These are phyloP conservation scores for Nannoperca australis DNA, from an alignment of 2,797 vertebrate species.

Conservation along the genomic window DNA sequence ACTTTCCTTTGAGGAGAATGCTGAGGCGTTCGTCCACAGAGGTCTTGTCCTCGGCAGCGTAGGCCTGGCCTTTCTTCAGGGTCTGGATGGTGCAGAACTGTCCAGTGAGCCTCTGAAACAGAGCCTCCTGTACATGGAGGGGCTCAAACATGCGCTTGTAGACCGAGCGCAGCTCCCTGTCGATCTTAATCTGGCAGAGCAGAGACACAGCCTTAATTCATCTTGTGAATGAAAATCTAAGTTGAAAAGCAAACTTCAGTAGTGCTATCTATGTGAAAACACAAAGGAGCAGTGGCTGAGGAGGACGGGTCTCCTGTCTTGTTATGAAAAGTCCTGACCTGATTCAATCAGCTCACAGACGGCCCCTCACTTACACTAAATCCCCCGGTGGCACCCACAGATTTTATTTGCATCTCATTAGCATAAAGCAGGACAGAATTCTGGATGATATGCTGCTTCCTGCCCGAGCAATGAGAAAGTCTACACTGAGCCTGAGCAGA, in stretches of 20 bases:
- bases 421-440: conserved; percentile 18
- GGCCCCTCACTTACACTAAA: not conserved
- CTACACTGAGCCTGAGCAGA: conserved; percentile 1
- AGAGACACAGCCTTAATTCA: conserved; percentile 9
- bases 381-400: conserved; percentile 7
- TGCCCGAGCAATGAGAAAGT: not conserved
- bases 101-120: conserved; percentile 95
- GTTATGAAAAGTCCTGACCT: conserved; percentile 43
- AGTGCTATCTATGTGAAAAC: not conserved
- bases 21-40: conserved; percentile 97
- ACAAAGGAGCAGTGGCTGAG: not conserved
- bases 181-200: conserved; percentile 92
- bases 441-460: conserved; percentile 22
- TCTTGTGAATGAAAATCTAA: not conserved
- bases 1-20: conserved; percentile 98
- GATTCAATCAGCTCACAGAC: conserved; percentile 52
- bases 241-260: not conserved
- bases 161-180: conserved; percentile 91
- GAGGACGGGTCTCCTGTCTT: conserved; percentile 12
- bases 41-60: conserved; percentile 96
- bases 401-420: conserved; percentile 48
- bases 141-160: conserved; percentile 97
- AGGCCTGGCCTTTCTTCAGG: conserved; percentile 92
- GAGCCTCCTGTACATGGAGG: conserved; percentile 92
- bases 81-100: conserved; percentile 97